Base-by-base conservation (phyloP, 2,888 invertebrate genomes). In the Adelognathus sp. region DNA sequence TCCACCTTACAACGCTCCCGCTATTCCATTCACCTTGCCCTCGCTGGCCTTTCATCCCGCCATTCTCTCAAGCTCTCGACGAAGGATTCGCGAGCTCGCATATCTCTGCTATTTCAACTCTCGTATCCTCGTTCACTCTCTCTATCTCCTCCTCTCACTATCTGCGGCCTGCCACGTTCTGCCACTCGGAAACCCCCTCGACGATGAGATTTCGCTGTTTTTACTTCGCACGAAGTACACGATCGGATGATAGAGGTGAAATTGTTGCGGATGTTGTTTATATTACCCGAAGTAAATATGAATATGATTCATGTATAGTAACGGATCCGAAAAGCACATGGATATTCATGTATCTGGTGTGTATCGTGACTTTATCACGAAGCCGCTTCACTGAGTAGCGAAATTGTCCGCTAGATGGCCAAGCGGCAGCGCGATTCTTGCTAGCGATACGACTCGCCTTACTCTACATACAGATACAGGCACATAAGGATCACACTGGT, bases 31-130 rank as follows among this genome's bases (percentile, higher is more conserved):
- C 60, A 71, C 70, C 81, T 82, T 79, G 80, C 84, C 76, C 76
- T 82, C 75, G 78, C 80, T 63, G 80, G 82, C 84, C 85, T 82
- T 85, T 83, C 79, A 80, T 81, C 79, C 77, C 77, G 78, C 69
- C 67, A 58, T 81, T 76, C 78, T 79, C 76, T 72, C 78, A 46
- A 60, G 36, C 66, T 64, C 75, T 80, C 81, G 83, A 66, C 52
- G 81, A 80, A 84, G 82, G 79, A 79, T 78, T 76, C 81, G 73
- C 81, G 60, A 76, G 70, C 61, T 50, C 72, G 56, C 61, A 60
- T 74, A 54, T 67, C 46, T 71, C 24, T 21, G 31, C 11, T 18
- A 29, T 33, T 18, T 27, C 41, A 29, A 21, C 63, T n/a, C n/a
- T 63, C 21, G 46, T 9, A 63, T 76, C 39, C 64, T 31, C 50